phyloP scores from a whole-genome alignment of 1,140 invertebrate genomes.

The Zaprionus ghesquierei region DNA sequence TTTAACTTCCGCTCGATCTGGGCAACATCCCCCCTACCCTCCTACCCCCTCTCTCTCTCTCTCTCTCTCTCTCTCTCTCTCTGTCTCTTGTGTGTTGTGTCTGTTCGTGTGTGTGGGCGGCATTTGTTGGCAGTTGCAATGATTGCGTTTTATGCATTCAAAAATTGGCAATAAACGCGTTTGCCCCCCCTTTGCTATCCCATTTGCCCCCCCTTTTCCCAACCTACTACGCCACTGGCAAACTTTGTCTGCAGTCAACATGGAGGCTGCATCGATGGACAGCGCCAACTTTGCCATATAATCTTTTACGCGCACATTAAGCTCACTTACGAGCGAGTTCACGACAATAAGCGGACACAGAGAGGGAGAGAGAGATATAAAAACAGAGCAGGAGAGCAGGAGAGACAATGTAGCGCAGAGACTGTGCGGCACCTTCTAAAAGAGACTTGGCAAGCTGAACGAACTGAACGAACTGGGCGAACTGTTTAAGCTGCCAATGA shows the following conservation, averaged over 20 bases:
- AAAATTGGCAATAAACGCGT: conserved; percentile 77
- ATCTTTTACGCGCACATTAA: conserved; percentile 75
- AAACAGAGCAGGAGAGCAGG: not conserved
- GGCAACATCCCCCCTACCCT: not conserved
- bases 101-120: conserved; percentile 59
- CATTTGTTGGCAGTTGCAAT: conserved; percentile 65
- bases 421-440: conserved; percentile 33
- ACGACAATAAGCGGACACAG: conserved; percentile 27
- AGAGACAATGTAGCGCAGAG: conserved; percentile 28
- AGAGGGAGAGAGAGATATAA: not conserved
- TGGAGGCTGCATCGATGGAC: conserved; percentile 40
- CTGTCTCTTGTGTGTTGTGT: not conserved
- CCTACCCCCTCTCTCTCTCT: too few relatives aligned
- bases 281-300: conserved; percentile 69
- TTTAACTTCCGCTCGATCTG: not conserved
- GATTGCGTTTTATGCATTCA: conserved; percentile 73
- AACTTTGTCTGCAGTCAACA: conserved; percentile 57
- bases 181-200: not conserved
- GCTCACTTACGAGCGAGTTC: conserved; percentile 59
- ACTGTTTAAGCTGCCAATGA: conserved; percentile 31
- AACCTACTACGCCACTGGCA: conserved; percentile 26
- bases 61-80: too few relatives aligned
- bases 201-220: not conserved
- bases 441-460: conserved; percentile 5
- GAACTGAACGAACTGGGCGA: conserved; percentile 15